These are phyloP conservation scores for Heterohyrax brucei DNA, from an alignment of 2,797 vertebrate genomes.

Conservation along the genomic window DNA sequence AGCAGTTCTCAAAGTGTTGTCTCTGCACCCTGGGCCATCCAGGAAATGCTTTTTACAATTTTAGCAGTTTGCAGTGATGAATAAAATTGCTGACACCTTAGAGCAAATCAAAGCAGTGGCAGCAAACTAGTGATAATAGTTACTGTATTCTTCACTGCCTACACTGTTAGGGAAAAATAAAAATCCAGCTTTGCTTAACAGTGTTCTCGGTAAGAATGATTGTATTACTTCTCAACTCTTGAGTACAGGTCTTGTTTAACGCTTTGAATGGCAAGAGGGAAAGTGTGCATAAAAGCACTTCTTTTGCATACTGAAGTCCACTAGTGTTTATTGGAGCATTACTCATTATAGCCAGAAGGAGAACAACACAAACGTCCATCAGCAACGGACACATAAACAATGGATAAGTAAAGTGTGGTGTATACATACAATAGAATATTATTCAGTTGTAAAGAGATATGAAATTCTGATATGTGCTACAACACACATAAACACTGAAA, in stretches of 20 bases:
- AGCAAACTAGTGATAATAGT: background rate
- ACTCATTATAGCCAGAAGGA: too few species aligned
- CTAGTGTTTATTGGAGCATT: too few species aligned
- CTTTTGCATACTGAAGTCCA: background rate
- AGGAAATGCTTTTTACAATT: background rate
- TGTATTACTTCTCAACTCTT: background rate
- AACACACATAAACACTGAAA: too few species aligned
- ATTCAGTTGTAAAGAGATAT: too few species aligned
- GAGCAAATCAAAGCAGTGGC: background rate
- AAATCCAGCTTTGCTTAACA: background rate
- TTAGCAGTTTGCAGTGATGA: background rate
- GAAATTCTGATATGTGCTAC: too few species aligned
- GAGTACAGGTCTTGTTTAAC: background rate
- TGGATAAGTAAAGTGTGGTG: too few species aligned
- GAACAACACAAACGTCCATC: too few species aligned
- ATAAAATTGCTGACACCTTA: background rate
- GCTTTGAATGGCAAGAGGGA: conserved; percentile 36
- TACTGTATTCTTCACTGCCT: background rate
- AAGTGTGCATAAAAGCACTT: background rate
- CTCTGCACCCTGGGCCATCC: background rate
- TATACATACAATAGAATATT: too few species aligned
- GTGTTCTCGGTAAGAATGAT: conserved; percentile 4
- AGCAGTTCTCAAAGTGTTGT: background rate
- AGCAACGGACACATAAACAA: too few species aligned
- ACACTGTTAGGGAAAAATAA: too few species aligned